phyloP scores from a whole-genome alignment of 2,888 invertebrate genomes.

The Epistrophe eligans region DNA sequence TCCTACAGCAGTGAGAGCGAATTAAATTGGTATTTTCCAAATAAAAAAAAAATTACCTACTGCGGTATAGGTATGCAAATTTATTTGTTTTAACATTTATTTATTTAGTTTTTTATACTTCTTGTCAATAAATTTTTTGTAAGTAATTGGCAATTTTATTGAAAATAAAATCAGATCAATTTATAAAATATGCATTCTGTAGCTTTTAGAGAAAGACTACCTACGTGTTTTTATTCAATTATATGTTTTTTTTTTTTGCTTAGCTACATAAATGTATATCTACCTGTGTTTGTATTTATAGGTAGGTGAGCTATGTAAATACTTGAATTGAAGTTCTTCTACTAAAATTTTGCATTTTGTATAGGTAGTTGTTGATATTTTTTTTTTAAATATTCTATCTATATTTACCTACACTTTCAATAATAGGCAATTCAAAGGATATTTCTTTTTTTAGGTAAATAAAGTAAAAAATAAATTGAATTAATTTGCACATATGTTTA shows the following conservation, averaged over 20 bases:
- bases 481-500: no score
- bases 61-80: slow-evolving; percentile 29
- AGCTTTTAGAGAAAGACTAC: background rate
- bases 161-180: slow-evolving; percentile 19
- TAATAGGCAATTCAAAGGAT: no score
- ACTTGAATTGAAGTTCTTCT: background rate
- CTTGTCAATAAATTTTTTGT: slow-evolving; percentile 35
- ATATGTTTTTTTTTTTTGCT: background rate
- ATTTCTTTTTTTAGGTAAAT: no score
- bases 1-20: slow-evolving; percentile 1
- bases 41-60: background rate
- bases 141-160: slow-evolving; percentile 55
- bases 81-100: slow-evolving; percentile 21
- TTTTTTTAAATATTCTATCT: no score
- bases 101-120: background rate
- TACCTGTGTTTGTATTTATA: no score
- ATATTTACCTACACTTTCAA: no score
- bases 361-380: no score
- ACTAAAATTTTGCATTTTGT: no score
- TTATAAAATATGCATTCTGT: background rate
- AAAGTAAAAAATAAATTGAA: no score
- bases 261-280: no score
- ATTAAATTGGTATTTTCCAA: slow-evolving; percentile 57
- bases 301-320: no score
- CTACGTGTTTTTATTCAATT: background rate